Conservation (phyloP, 2,797 vertebrate species). For the Allobates femoralis region DNA sequence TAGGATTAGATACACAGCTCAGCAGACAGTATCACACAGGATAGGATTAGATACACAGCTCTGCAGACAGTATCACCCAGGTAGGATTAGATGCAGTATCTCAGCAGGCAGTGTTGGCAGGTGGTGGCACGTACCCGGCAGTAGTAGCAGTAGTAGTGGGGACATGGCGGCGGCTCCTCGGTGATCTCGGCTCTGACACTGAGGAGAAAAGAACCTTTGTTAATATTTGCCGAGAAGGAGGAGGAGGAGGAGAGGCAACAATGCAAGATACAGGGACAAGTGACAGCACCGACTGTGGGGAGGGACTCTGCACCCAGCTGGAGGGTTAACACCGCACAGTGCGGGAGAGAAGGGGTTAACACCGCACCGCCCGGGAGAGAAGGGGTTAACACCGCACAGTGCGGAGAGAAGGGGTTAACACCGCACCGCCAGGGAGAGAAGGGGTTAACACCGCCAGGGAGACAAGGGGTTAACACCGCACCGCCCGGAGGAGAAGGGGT, state of each 20-base stretch:
- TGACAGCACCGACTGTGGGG: not conserved
- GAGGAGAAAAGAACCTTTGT: conserved; percentile 55
- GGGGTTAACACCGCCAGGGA: not conserved
- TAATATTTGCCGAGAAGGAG: conserved; percentile 49
- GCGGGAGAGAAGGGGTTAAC: not conserved
- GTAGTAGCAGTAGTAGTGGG: not conserved
- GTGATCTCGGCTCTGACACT: conserved; percentile 28
- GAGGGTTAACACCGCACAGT: not conserved
- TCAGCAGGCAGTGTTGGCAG: not conserved
- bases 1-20: too few species aligned
- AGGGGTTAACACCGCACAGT: not conserved
- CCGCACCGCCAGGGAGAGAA: not conserved
- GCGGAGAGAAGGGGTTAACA: not conserved
- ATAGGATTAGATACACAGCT: not conserved
- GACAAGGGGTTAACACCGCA: not conserved
- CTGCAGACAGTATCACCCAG: not conserved
- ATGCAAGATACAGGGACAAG: not conserved
- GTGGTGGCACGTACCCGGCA: conserved; percentile 8
- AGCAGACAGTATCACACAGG: too few species aligned
- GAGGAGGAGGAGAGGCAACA: conserved; percentile 12
- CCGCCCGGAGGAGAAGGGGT: not conserved
- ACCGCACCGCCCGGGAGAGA: not conserved
- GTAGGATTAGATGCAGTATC: not conserved
- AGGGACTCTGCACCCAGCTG: too few species aligned
- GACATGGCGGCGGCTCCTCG: conserved; percentile 29